Evolutionary conservation across 2,113 vertebrate genomes (phyloP).

Genomic region (Emydocephalus ijimae): DNA sequence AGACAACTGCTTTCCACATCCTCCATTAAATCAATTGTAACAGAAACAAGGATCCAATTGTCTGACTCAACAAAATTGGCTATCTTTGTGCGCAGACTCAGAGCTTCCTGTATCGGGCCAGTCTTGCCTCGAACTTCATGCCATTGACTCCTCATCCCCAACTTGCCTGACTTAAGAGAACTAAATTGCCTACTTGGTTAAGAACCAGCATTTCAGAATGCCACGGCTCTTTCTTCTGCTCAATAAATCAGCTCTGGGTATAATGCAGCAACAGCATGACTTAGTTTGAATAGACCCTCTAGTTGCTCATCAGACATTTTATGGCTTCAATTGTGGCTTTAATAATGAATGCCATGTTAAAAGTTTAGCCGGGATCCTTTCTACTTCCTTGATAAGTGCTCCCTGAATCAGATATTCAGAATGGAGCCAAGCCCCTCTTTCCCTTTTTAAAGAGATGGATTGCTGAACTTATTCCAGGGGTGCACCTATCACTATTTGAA

Average conservation of each 20-base stretch:
- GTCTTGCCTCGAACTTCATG: neutral
- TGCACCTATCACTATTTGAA: neutral
- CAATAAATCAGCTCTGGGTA: neutral
- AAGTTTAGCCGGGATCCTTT: rapidly evolving
- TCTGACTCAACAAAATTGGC: slow-evolving; percentile 29
- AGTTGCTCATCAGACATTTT: neutral
- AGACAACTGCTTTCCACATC: slow-evolving; percentile 14
- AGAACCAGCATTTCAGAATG: neutral
- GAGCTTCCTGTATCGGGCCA: neutral
- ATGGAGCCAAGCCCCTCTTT: neutral
- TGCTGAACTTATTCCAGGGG: neutral
- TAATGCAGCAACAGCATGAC: neutral
- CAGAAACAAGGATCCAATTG: slow-evolving; percentile 35
- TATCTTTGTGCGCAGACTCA: neutral
- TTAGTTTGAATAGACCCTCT: rapidly evolving
- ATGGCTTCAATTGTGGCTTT: neutral
- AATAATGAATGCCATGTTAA: slow-evolving; percentile 1
- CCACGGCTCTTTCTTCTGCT: neutral
- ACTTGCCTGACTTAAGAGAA: neutral
- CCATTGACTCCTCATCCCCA: neutral
- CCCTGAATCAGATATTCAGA: neutral
- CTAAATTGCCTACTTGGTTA: slow-evolving; percentile 5
- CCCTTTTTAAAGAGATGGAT: neutral
- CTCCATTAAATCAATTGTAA: slow-evolving; percentile 12
- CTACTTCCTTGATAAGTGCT: neutral